phyloP scores from a whole-genome alignment of 1,140 invertebrate species.

The Anastrepha obliqua region DNA sequence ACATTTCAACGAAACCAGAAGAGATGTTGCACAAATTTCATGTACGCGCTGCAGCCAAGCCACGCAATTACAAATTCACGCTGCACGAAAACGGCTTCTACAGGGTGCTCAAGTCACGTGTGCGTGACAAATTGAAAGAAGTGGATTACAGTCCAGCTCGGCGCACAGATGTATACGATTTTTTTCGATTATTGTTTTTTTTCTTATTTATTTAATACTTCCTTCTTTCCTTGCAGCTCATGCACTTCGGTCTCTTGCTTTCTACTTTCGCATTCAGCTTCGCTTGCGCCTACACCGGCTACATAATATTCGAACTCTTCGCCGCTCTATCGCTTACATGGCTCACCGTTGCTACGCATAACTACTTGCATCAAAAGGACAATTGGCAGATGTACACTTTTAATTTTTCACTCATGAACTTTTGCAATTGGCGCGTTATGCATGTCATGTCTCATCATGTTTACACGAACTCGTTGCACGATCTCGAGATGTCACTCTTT shows the following conservation, averaged over 20 bases:
- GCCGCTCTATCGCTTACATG: conserved; percentile 78
- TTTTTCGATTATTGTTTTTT: too few species aligned
- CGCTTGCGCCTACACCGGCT: conserved; percentile 75
- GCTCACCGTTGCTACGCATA: conserved; percentile 80
- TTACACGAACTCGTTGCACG: conserved; percentile 86
- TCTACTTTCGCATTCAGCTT: conserved; percentile 76
- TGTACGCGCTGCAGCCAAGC: conserved; percentile 76
- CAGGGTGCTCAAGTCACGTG: conserved; percentile 78
- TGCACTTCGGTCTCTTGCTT: conserved; percentile 72
- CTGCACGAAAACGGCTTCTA: conserved; percentile 82
- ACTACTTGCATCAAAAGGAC: conserved; percentile 87
- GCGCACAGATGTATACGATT: conserved; percentile 64
- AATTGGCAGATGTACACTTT: conserved; percentile 89
- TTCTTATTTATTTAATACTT: background rate
- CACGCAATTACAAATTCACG: conserved; percentile 81
- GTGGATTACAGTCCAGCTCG: conserved; percentile 65
- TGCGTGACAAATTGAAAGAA: conserved; percentile 75
- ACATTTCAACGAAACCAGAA: conserved; percentile 76
- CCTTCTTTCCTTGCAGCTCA: conserved; percentile 57
- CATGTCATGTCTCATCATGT: conserved; percentile 88
- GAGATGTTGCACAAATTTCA: conserved; percentile 79
- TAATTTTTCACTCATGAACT: conserved; percentile 80
- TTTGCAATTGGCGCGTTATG: conserved; percentile 83
- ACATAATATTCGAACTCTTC: conserved; percentile 71
- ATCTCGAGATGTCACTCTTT: conserved; percentile 83